Evolutionary conservation across 2,888 invertebrate species (phyloP).

Genomic region (Herminia tarsipennalis): DNA sequence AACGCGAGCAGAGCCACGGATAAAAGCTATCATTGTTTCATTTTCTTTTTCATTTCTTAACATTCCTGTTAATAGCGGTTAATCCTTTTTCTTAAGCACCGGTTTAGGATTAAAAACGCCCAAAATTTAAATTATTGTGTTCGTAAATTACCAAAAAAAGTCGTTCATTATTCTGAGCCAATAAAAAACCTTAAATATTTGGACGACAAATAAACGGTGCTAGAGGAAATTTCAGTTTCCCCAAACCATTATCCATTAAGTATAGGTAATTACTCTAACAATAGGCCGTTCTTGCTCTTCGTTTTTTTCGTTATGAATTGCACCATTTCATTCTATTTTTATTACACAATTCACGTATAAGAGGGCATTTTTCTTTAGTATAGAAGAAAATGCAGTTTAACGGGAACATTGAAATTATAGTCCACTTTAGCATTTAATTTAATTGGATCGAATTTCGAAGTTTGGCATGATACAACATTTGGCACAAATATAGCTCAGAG

Average conservation of each 20-base stretch:
- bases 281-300: not conserved
- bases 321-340: not conserved
- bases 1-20: too few relatives aligned
- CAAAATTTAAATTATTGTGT: too few relatives aligned
- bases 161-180: not conserved
- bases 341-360: conserved; percentile 1
- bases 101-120: too few relatives aligned
- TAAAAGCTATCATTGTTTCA: too few relatives aligned
- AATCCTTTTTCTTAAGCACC: too few relatives aligned
- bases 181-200: conserved; percentile 23
- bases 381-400: not conserved
- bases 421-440: too few relatives aligned
- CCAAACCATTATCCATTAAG: conserved; percentile 41
- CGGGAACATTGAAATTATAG: too few relatives aligned
- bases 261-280: conserved; percentile 23
- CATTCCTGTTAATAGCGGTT: too few relatives aligned
- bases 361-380: not conserved
- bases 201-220: conserved; percentile 25
- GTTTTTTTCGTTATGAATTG: conserved; percentile 1
- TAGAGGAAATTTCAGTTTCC: conserved; percentile 40
- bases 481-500: too few relatives aligned
- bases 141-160: not conserved
- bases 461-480: too few relatives aligned
- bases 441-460: too few relatives aligned
- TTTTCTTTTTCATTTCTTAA: too few relatives aligned